A percentile compares a stretch with the other conserved stretches of the same genome.
Evolutionary conservation across 2,113 vertebrate species (phyloP).

Genomic region (Dicerorhinus sumatrensis): DNA sequence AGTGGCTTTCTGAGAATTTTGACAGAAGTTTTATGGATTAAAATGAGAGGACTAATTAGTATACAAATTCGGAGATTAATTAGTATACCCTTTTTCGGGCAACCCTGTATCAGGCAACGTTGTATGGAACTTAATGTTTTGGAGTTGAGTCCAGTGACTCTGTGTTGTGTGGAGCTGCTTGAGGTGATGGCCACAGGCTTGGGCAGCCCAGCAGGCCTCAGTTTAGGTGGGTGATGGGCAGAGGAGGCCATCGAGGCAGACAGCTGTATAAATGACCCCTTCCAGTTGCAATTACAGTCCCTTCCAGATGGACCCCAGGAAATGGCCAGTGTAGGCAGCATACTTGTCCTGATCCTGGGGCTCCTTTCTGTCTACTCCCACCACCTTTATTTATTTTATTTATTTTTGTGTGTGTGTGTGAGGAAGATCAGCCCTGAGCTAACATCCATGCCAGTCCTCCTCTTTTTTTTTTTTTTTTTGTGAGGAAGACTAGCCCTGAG

Average conservation of each 20-base stretch:
- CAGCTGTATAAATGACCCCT: background rate
- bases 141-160: background rate
- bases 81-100: background rate
- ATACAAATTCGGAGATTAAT: background rate
- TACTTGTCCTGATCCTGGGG: background rate
- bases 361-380: background rate
- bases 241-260: too few species aligned
- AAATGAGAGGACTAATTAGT: background rate
- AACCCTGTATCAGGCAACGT: background rate
- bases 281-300: background rate
- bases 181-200: background rate
- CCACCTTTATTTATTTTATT: background rate
- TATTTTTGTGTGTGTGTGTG: too few species aligned
- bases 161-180: background rate
- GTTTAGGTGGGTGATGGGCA: background rate
- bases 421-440: too few species aligned
- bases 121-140: background rate
- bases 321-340: background rate
- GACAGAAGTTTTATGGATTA: background rate
- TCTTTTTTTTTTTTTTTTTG: too few species aligned
- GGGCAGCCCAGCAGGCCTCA: background rate
- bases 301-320: background rate
- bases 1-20: constrained; percentile 36
- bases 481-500: too few species aligned
- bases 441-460: too few species aligned